phyloP scores from a whole-genome alignment of 2,888 invertebrate species.

The Mimumesa dahlbomi region DNA sequence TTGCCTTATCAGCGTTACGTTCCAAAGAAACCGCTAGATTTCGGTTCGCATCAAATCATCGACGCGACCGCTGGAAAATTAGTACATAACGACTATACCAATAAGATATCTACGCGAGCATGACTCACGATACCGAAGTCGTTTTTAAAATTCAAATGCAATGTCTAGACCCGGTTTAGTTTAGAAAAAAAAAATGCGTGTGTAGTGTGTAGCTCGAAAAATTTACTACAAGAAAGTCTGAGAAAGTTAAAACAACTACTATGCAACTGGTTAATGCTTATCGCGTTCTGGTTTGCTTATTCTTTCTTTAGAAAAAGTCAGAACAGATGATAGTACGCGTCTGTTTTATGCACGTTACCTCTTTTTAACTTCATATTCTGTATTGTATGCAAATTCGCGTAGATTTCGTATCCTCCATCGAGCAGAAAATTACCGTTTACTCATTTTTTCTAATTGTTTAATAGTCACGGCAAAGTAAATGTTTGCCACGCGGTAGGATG shows the following conservation, averaged over 20 bases:
- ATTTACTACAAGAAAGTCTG: background rate
- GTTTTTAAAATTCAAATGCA: conserved; percentile 23
- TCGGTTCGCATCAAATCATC: background rate
- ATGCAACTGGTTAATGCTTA: background rate
- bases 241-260: conserved; percentile 2
- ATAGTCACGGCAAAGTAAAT: too few relatives aligned
- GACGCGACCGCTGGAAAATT: conserved; percentile 36
- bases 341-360: too few relatives aligned
- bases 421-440: too few relatives aligned
- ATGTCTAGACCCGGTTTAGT: conserved; percentile 5
- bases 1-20: background rate
- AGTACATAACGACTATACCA: conserved; percentile 43
- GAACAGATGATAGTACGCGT: too few relatives aligned
- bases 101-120: conserved; percentile 30
- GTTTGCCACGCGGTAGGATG: too few relatives aligned
- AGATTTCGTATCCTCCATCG: too few relatives aligned
- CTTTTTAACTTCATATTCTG: too few relatives aligned
- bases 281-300: background rate
- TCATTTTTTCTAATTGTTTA: too few relatives aligned
- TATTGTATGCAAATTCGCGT: too few relatives aligned
- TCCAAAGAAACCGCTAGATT: background rate
- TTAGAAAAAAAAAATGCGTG: background rate
- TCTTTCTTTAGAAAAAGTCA: background rate
- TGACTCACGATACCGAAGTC: conserved; percentile 48
- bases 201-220: background rate